Evolutionary conservation across 2,797 vertebrate genomes (phyloP), one percentile per base, ranked within the genome.

Genomic region (Oryzias dopingdopingensis): DNA sequence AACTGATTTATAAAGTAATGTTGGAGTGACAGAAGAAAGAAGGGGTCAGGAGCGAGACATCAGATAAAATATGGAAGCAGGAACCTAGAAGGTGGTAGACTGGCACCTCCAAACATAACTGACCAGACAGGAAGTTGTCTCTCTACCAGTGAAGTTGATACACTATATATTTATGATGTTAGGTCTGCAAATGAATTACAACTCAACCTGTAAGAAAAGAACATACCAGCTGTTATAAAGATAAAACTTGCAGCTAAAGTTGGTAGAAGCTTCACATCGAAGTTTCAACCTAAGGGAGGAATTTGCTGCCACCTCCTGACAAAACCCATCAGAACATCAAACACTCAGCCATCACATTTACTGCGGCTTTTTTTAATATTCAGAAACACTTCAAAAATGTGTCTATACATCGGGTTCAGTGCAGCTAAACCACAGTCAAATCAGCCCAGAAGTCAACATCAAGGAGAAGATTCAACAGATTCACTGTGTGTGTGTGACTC

Each of bases 1-100:
- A 64, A 62, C 48, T 80, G 69, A 91, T 89, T 90, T 86, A 90
- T 86, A 76, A 79, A 77, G 74, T 74, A 17, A 53, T 1, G 67
- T 65, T 56, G 53, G 72, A 86, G 58, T 70, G 77, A 83, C 79
- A 85, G 77, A 72, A 72, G 52, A 70, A 32, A 47, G 54, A 62
- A 74, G 65, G 40, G 67, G 54, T 67, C 37, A 6, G 56, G 53
- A 49, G 51, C 56, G 74, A 67, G 70, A 69, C 14, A n/a, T 62
- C 14, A 37, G 59, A 83, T 74, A 71, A 74, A 63, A 46, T 55
- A 57, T 49, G 68, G 66, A 88, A 88, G 83, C 87, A 92, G 90
- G 89, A 92, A 87, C 67, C 29, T 17, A 42, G 69, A 75, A 2
- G 20, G 40, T 41, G 15, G 6, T 52, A 67, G 56, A 67, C 16